Percentiles rank a stretch among this genome's conserved stretches.
phyloP scores from a whole-genome alignment of 2,888 invertebrate genomes.

The Leptopterna dolabrata region DNA sequence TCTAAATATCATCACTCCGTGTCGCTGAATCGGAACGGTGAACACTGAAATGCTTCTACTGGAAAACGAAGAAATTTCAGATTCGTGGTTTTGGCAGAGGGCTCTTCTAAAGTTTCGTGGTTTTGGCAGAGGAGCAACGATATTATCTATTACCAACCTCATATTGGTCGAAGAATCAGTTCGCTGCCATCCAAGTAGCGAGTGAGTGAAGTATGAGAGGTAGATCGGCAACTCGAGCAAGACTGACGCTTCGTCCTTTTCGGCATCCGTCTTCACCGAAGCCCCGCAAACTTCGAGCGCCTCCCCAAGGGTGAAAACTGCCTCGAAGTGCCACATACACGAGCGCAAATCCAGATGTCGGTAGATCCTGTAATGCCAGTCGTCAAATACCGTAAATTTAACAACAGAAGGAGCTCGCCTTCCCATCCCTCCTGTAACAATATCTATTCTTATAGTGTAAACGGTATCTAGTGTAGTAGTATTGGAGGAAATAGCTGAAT shows the following conservation, averaged over 20 bases:
- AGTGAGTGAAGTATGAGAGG: conserved; percentile 52
- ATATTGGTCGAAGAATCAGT: conserved; percentile 53
- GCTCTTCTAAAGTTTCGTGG: no score
- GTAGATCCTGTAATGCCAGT: conserved; percentile 44
- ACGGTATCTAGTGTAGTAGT: no score
- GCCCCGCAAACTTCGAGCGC: conserved; percentile 52
- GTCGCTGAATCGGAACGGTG: no score
- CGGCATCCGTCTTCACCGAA: conserved; percentile 42
- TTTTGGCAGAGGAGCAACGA: no score
- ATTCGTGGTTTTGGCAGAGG: no score
- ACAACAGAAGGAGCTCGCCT: no score
- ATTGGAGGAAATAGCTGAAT: background rate
- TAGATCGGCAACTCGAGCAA: conserved; percentile 53
- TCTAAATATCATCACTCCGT: no score
- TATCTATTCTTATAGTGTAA: no score
- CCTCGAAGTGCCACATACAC: conserved; percentile 56
- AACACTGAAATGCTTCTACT: no score
- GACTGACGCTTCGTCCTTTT: conserved; percentile 50
- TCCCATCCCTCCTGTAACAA: no score
- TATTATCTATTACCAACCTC: conserved; percentile 27
- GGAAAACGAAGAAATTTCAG: no score
- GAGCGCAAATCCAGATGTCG: conserved; percentile 51
- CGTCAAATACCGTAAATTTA: no score
- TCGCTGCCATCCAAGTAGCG: conserved; percentile 55
- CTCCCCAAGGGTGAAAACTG: conserved; percentile 47